Evolutionary conservation across 2,113 vertebrate species (phyloP).

Genomic region (Silurus glanis): DNA sequence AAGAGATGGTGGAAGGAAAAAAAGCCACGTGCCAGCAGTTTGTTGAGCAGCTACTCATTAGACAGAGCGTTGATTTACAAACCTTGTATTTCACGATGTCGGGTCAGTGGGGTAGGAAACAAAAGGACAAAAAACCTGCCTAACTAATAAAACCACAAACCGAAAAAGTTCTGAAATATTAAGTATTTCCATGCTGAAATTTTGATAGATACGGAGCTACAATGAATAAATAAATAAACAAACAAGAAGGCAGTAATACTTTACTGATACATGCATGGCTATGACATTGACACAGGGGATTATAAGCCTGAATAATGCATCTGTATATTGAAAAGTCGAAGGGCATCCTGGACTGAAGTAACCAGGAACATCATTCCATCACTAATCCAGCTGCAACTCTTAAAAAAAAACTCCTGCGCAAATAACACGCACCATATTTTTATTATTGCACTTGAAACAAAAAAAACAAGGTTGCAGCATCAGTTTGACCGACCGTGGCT

Average conservation of each 20-base stretch:
- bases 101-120: not conserved
- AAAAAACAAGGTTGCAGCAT: conserved; percentile 1
- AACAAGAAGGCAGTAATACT: not conserved
- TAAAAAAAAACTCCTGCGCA: no score
- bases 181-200: not conserved
- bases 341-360: not conserved
- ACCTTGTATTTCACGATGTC: not conserved
- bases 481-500: not conserved
- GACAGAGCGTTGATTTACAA: conserved; percentile 7
- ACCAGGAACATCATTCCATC: not conserved
- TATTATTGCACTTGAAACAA: not conserved
- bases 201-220: not conserved
- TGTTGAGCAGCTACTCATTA: conserved; percentile 32
- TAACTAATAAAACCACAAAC: not conserved
- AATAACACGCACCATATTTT: not conserved
- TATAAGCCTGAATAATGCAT: not conserved
- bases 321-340: not conserved
- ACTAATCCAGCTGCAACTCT: not conserved
- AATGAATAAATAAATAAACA: not conserved
- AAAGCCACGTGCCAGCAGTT: not conserved
- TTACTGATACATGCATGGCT: not conserved
- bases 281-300: not conserved
- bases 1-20: not conserved
- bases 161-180: not conserved
- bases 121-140: not conserved